Evolutionary conservation across 1,140 invertebrate genomes (phyloP), one percentile per base, ranked within the genome.

Genomic region (Caenorhabditis latens): DNA sequence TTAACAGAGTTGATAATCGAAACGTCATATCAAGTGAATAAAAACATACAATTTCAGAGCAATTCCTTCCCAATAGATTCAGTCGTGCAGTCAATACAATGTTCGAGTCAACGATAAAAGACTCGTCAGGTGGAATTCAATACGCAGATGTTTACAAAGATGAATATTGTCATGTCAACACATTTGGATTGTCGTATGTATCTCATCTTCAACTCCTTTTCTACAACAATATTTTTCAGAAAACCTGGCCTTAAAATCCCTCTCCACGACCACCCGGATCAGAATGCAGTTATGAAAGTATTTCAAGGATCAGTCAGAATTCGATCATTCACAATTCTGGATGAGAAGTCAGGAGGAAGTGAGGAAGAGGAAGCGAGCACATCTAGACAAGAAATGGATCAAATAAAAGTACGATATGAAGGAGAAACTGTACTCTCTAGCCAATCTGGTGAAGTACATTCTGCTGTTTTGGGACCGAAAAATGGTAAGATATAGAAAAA

Each of bases 111-210:
- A 13, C 61, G 11, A 63, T 4, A 32, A 21, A 63, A 24, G 11
- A 19, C 8, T 16, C 14, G 9, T 11, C 55, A 0, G 11, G 40
- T n/a, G 55, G 48, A 75, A 63, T 67, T 21, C 42, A 21, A 4
- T 67, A 63, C n/a, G 42, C 55, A 50, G 55, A 58, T 40, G n/a
- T 67, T 6, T 83, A 61, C 19, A 55, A 87, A 85, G 50, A 84
- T 55, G 84, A 67, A 84, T 19, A 40, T 65, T 42, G 57, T 21
- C 50, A 53, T 57, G 48, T 67, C 42, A 61, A 46, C 65, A 9
- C 32, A n/a, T 82, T 75, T 85, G 40, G 83, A 53, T 21, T 71
- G 13, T 11, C 46, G 83, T 83, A 43, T 57, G 57, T 32, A n/a
- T 8, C 57, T 19, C 1, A 8, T 58, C 2, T 16, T n/a, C 57